Percentiles rank a stretch among this genome's conserved stretches.
Conservation (phyloP, 2,888 invertebrate species). For the Rambutsinella grinnellia region DNA sequence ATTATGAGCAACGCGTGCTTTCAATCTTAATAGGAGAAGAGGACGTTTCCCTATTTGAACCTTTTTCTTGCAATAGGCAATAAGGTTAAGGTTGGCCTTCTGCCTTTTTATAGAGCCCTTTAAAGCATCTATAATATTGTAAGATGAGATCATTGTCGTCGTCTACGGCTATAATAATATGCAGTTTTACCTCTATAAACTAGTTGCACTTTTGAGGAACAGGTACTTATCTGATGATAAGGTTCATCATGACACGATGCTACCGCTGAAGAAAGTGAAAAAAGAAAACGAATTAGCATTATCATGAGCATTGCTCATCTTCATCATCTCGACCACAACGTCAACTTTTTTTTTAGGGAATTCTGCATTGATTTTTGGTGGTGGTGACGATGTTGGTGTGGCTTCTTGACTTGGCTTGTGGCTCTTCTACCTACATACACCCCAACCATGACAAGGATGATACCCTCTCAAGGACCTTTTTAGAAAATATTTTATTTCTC, state of each 20-base stretch:
- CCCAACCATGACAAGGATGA: not conserved
- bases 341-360: not conserved
- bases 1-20: constrained; percentile 36
- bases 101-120: not conserved
- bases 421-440: not conserved
- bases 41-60: not conserved
- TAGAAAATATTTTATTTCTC: constrained; percentile 13
- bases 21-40: constrained; percentile 23
- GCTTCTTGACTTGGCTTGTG: not conserved
- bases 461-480: constrained; percentile 19
- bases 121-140: not conserved
- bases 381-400: not conserved
- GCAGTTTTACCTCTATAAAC: not conserved
- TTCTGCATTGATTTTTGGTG: constrained; percentile 10
- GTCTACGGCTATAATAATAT: not conserved
- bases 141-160: not conserved
- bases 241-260: not conserved
- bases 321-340: not conserved
- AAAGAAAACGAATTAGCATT: not conserved
- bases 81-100: not conserved
- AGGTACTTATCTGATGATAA: not conserved
- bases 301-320: not conserved
- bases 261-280: not conserved
- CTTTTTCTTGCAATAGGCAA: not conserved
- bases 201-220: not conserved